A percentile compares a stretch with the other conserved stretches of the same genome.
phyloP scores from a whole-genome alignment of 2,888 invertebrate genomes.

The Exephanes ischioxanthus region DNA sequence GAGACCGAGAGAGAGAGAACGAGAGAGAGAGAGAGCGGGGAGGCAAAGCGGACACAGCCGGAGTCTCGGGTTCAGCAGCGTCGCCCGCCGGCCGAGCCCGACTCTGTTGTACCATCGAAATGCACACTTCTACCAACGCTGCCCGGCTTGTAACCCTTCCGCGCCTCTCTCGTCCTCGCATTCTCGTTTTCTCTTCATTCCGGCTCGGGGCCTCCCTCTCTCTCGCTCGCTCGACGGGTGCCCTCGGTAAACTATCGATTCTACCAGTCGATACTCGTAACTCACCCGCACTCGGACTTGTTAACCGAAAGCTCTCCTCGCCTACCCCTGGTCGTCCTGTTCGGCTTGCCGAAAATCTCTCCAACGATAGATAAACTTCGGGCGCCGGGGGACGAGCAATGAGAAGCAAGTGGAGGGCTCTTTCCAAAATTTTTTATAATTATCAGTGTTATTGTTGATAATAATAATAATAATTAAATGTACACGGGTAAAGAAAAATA shows the following conservation, averaged over 20 bases:
- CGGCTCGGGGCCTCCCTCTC: background rate
- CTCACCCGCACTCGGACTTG: constrained; percentile 60
- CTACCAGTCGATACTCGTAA: constrained; percentile 65
- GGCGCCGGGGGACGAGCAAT: no score
- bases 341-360: background rate
- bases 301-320: constrained; percentile 53
- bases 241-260: constrained; percentile 65
- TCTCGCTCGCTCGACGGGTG: constrained; percentile 37
- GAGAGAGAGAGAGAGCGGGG: no score
- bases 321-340: background rate
- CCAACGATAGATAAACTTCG: no score
- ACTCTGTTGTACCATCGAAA: background rate
- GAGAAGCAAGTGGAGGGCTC: no score
- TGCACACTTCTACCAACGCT: background rate
- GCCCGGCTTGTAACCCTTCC: background rate
- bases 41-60: constrained; percentile 4
- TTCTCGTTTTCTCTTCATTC: background rate
- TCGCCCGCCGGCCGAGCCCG: no score
- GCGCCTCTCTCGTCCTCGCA: background rate
- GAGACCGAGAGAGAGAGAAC: no score
- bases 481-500: no score
- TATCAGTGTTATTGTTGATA: no score
- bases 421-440: no score
- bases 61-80: constrained; percentile 13
- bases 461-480: no score